Evolutionary conservation across 2,113 vertebrate species (phyloP).

Genomic region (Oreocharis arfaki): DNA sequence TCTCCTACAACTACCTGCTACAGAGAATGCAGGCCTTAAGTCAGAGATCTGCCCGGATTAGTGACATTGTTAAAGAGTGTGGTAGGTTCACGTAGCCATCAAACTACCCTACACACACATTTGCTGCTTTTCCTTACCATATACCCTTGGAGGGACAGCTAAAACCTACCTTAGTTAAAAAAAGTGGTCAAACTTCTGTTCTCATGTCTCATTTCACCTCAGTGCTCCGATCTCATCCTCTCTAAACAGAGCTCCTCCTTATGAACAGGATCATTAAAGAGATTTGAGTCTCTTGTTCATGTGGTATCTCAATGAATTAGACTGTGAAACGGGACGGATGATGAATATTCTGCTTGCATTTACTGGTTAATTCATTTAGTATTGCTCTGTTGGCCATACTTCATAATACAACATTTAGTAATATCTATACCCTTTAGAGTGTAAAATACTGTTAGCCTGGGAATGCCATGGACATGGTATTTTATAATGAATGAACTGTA

Average conservation of each 20-base stretch:
- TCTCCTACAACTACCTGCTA: background rate
- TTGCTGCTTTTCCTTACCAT: background rate
- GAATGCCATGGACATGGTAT: background rate
- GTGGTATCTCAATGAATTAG: background rate
- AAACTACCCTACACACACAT: background rate
- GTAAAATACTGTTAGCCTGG: background rate
- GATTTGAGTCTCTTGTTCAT: background rate
- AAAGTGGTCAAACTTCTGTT: background rate
- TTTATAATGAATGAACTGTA: background rate
- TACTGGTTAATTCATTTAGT: background rate
- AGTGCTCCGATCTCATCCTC: background rate
- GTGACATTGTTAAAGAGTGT: background rate
- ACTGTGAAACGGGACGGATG: background rate
- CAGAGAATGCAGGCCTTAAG: background rate
- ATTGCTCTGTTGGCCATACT: background rate
- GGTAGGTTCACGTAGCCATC: background rate
- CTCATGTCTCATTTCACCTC: background rate
- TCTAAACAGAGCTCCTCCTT: background rate
- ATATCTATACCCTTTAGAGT: background rate
- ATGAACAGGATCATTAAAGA: background rate
- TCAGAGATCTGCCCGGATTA: background rate
- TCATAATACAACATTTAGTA: background rate
- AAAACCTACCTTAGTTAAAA: background rate
- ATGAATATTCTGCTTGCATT: background rate
- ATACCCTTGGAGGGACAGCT: background rate